Conservation (phyloP, 1,140 invertebrate genomes). For the Orchestia grillus region DNA sequence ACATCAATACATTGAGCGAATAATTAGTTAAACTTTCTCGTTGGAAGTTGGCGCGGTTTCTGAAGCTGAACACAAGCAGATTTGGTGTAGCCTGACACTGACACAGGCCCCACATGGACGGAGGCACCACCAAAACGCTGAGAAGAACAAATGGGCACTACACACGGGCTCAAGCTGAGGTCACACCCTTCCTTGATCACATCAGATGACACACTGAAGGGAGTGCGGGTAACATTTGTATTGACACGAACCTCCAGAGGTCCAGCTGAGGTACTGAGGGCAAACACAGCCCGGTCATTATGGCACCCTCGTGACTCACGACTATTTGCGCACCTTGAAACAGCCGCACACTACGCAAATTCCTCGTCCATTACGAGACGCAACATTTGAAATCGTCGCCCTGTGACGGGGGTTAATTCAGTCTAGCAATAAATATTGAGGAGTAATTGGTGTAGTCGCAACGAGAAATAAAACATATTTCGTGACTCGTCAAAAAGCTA, state of each 20-base stretch:
- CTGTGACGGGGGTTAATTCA: not conserved
- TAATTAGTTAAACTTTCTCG: not conserved
- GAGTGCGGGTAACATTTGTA: conserved; percentile 31
- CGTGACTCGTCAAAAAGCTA: too few relatives aligned
- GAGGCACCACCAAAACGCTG: not conserved
- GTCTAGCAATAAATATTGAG: not conserved
- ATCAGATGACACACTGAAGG: conserved; percentile 22
- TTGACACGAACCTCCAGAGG: conserved; percentile 11
- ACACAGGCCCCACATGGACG: not conserved
- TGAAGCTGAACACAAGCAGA: not conserved
- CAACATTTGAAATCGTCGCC: not conserved
- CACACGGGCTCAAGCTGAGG: not conserved
- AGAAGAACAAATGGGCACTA: not conserved
- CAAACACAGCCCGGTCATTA: not conserved
- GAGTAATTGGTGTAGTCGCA: not conserved
- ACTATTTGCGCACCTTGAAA: not conserved
- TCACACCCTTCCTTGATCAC: conserved; percentile 6
- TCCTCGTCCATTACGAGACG: not conserved
- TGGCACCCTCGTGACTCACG: conserved; percentile 1
- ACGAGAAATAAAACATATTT: not conserved
- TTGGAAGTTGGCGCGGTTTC: not conserved
- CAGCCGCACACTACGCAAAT: not conserved
- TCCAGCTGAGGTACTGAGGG: not conserved
- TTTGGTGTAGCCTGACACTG: not conserved
- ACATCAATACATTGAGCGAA: conserved; percentile 13